phyloP scores from a whole-genome alignment of 2,888 invertebrate genomes.

The Hypercompe scribonia region DNA sequence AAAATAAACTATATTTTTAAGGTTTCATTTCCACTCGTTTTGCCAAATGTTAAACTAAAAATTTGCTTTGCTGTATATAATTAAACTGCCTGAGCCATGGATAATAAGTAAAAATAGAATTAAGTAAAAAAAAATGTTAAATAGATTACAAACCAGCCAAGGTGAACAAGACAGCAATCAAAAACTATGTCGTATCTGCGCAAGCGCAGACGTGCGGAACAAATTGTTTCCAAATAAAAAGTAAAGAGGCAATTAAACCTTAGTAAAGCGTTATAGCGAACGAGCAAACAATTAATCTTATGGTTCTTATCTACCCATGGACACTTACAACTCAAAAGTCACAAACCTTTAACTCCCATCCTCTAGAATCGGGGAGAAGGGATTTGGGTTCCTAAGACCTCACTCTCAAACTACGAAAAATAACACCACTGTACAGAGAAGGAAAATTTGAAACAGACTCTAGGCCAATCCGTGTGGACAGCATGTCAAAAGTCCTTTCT shows the following conservation, averaged over 20 bases:
- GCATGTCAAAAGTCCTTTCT: no score
- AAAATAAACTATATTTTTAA: background rate
- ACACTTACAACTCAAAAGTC: no score
- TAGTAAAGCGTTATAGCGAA: conserved; percentile 16
- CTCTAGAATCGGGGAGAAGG: no score
- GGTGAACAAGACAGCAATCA: conserved; percentile 13
- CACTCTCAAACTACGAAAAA: no score
- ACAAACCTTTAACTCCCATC: no score
- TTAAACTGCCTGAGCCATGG: background rate
- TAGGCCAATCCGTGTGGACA: no score
- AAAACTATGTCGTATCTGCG: background rate
- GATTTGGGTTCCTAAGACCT: no score
- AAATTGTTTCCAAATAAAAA: conserved; percentile 11
- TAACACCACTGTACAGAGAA: no score
- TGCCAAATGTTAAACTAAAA: background rate
- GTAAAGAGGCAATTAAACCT: conserved; percentile 35
- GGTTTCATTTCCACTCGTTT: no score
- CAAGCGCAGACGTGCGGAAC: conserved; percentile 44
- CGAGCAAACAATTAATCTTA: no score
- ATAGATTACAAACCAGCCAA: conserved; percentile 9
- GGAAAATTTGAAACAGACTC: no score
- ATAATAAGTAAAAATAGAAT: background rate
- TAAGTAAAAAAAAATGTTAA: background rate
- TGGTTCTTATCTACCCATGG: no score
- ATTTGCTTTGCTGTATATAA: background rate